These are phyloP conservation scores for Ptychoptera contaminata DNA, from an alignment of 2,888 invertebrate species.

Conservation along the genomic window DNA sequence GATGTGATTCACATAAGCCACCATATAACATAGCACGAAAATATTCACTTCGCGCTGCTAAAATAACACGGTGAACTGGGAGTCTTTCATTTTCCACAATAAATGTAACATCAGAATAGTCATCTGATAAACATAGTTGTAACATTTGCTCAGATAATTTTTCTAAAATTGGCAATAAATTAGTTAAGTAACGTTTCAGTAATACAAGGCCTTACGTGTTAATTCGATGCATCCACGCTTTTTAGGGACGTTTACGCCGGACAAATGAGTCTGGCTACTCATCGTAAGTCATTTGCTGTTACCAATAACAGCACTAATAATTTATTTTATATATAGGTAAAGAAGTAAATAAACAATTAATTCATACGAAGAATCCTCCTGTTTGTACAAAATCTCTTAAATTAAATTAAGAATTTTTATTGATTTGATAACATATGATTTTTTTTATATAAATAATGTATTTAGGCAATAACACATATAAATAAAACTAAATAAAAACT, in stretches of 20 bases:
- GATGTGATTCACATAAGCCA: slow-evolving; percentile 57
- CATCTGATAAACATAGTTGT: slow-evolving; percentile 66
- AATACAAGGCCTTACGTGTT: slow-evolving; percentile 30
- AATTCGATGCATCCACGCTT: slow-evolving; percentile 43
- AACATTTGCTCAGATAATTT: slow-evolving; percentile 77
- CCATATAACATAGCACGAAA: slow-evolving; percentile 75
- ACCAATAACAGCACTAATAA: not conserved
- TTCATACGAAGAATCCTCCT: too few species aligned
- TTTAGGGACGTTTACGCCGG: slow-evolving; percentile 32
- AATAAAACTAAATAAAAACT: too few species aligned
- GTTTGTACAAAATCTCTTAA: too few species aligned
- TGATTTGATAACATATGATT: too few species aligned
- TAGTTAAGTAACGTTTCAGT: slow-evolving; percentile 3
- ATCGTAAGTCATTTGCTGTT: slow-evolving; percentile 13
- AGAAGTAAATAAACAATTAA: too few species aligned
- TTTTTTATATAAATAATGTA: too few species aligned
- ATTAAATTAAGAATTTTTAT: too few species aligned
- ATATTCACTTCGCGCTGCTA: slow-evolving; percentile 92
- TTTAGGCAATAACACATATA: too few species aligned
- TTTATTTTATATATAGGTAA: too few species aligned
- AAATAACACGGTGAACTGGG: slow-evolving; percentile 47
- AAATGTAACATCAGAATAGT: slow-evolving; percentile 82
- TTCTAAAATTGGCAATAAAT: slow-evolving; percentile 21
- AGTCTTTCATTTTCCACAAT: slow-evolving; percentile 54
- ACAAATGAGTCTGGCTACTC: slow-evolving; percentile 34